Conservation (phyloP, 2,797 vertebrate species). For the Spheniscus humboldti region DNA sequence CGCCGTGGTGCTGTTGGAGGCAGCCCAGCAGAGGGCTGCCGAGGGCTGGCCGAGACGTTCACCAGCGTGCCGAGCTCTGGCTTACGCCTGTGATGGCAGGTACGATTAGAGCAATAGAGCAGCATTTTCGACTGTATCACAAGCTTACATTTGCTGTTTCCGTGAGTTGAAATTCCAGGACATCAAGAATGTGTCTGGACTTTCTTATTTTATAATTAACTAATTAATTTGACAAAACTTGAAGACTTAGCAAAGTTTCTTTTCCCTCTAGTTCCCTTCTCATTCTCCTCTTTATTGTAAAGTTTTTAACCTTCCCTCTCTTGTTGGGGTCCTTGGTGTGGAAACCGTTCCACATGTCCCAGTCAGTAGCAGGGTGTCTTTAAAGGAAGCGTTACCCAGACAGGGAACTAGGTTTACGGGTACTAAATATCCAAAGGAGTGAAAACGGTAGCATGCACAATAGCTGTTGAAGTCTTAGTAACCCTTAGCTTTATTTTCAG, state of each 20-base stretch:
- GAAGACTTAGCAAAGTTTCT: neutral
- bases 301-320: neutral
- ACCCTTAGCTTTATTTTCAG: neutral
- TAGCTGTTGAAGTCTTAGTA: neutral
- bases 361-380: neutral
- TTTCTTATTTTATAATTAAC: neutral
- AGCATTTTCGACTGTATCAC: fast-evolving
- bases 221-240: neutral
- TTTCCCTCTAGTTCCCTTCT: neutral
- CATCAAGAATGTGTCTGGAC: neutral
- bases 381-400: neutral
- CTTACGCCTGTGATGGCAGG: neutral
- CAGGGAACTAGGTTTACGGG: neutral
- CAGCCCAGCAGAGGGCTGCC: neutral
- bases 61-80: neutral
- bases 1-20: neutral
- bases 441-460: neutral
- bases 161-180: neutral
- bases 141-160: neutral
- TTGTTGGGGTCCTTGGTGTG: neutral
- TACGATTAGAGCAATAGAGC: neutral
- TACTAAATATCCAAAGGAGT: neutral
- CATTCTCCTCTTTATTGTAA: neutral
- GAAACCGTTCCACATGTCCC: neutral
- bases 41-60: neutral